Evolutionary conservation across 2,888 invertebrate genomes (phyloP).

Genomic region (Drosophila cracens): DNA sequence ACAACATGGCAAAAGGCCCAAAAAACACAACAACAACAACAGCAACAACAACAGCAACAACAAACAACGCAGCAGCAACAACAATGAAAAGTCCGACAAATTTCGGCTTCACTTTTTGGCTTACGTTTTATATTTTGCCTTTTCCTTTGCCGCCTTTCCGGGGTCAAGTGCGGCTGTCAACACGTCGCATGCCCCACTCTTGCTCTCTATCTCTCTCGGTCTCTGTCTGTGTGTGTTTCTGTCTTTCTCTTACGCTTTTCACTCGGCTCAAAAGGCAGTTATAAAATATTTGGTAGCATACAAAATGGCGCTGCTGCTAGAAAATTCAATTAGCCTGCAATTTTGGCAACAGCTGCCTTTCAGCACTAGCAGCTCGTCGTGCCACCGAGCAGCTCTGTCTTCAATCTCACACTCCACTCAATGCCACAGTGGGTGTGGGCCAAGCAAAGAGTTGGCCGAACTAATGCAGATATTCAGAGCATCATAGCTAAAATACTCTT

Average conservation of each 20-base stretch:
- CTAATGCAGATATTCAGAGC: slow-evolving; percentile 7
- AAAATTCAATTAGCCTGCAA: slow-evolving; percentile 81
- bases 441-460: slow-evolving; percentile 21
- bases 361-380: slow-evolving; percentile 51
- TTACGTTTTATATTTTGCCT: slow-evolving; percentile 42
- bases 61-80: slow-evolving; percentile 30
- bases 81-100: slow-evolving; percentile 52
- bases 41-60: slow-evolving; percentile 29
- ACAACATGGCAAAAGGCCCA: slow-evolving; percentile 70
- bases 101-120: slow-evolving; percentile 40
- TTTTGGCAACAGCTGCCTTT: slow-evolving; percentile 78
- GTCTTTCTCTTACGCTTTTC: slow-evolving; percentile 5
- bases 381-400: slow-evolving; percentile 9
- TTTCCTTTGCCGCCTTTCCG: slow-evolving; percentile 25
- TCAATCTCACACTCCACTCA: slow-evolving; percentile 9
- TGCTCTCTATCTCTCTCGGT: not conserved
- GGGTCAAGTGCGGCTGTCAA: slow-evolving; percentile 62
- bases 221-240: slow-evolving; percentile 8
- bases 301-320: slow-evolving; percentile 80
- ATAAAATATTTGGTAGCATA: slow-evolving; percentile 76
- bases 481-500: slow-evolving; percentile 5
- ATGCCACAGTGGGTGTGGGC: slow-evolving; percentile 15
- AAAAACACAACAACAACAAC: slow-evolving; percentile 24
- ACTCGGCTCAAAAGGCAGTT: slow-evolving; percentile 53
- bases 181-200: slow-evolving; percentile 17